These are phyloP conservation scores for Cossypha dichroa DNA, from an alignment of 2,797 vertebrate species.

Conservation along the genomic window DNA sequence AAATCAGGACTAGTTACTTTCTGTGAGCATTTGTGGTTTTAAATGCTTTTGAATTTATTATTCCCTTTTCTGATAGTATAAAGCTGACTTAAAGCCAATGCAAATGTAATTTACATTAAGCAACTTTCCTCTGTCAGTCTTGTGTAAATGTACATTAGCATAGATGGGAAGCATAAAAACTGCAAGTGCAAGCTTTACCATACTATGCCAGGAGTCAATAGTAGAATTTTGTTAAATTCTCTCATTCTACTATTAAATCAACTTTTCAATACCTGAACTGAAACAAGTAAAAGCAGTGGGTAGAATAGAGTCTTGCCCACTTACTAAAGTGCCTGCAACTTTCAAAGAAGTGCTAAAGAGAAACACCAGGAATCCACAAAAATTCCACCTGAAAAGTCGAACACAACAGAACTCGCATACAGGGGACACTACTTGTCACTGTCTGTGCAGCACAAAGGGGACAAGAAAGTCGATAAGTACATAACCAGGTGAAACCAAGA, in stretches of 20 bases:
- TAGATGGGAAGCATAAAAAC: not conserved
- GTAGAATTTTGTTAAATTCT: not conserved
- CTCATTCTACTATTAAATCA: not conserved
- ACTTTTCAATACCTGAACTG: not conserved
- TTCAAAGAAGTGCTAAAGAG: not conserved
- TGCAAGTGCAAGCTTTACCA: not conserved
- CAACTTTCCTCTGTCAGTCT: conserved; percentile 29
- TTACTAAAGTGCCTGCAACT: not conserved
- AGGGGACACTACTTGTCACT: not conserved
- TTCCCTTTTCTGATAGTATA: not conserved
- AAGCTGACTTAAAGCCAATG: conserved; percentile 32
- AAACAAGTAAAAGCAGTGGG: not conserved
- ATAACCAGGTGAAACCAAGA: not conserved
- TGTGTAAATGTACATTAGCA: not conserved
- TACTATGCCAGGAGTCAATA: not conserved
- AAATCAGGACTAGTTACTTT: not conserved
- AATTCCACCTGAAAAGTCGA: not conserved
- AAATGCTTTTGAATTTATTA: conserved; percentile 27
- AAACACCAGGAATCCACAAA: not conserved
- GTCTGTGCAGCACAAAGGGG: not conserved
- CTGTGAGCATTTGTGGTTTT: not conserved
- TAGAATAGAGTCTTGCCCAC: not conserved
- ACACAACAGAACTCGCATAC: not conserved
- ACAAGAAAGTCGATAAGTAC: not conserved
- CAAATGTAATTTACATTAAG: conserved; percentile 49